These are phyloP conservation scores for Blera fallax DNA, from an alignment of 2,888 invertebrate genomes.

Conservation along the genomic window DNA sequence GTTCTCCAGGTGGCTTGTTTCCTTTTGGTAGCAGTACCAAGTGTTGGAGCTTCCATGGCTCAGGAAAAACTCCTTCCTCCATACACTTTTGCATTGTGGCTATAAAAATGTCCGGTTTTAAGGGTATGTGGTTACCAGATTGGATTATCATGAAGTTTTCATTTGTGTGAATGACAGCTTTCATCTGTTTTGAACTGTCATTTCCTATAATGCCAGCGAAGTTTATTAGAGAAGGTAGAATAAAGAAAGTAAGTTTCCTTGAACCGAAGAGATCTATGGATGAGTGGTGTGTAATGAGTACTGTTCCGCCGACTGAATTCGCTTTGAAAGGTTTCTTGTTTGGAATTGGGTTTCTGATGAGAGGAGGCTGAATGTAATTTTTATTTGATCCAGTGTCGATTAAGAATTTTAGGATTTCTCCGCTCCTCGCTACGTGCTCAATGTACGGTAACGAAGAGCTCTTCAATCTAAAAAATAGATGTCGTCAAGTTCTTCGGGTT, in stretches of 20 bases:
- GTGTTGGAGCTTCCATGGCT: too few species aligned
- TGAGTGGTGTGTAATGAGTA: background rate
- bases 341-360: background rate
- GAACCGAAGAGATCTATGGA: background rate
- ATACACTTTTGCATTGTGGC: too few species aligned
- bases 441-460: background rate
- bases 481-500: background rate
- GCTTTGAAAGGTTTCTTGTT: background rate
- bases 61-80: too few species aligned
- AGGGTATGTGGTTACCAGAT: background rate
- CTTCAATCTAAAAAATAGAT: conserved; percentile 2
- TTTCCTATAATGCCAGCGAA: background rate
- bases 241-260: background rate
- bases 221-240: background rate
- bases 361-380: background rate
- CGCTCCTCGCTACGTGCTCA: background rate
- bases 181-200: background rate
- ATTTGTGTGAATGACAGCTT: background rate
- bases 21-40: too few species aligned
- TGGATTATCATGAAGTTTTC: background rate
- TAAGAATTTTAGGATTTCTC: background rate
- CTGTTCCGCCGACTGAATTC: background rate
- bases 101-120: too few species aligned
- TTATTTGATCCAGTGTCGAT: background rate
- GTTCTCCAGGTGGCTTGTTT: too few species aligned